phyloP scores from a whole-genome alignment of 2,113 vertebrate genomes.

The Platanista minor region DNA sequence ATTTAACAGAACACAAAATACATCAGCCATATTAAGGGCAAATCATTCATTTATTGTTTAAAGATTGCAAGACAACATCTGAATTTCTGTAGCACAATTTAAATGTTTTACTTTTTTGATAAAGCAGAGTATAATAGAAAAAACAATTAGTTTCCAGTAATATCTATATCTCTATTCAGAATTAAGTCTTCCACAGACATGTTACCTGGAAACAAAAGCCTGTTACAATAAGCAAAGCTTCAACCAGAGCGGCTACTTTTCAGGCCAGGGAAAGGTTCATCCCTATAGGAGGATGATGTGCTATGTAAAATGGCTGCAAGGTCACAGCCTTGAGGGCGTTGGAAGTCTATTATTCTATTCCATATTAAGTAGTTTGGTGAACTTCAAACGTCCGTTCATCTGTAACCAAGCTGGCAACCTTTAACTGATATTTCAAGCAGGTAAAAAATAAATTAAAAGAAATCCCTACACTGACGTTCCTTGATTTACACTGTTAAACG shows the following conservation, averaged over 20 bases:
- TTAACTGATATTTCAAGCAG: conserved; percentile 39
- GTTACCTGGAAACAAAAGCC: too few species aligned
- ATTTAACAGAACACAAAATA: conserved; percentile 52
- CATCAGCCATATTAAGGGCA: conserved; percentile 49
- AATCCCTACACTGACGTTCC: conserved; percentile 62
- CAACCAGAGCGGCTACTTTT: conserved; percentile 61
- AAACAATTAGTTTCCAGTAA: conserved; percentile 68
- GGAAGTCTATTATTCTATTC: conserved; percentile 51
- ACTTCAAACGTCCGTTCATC: conserved; percentile 24
- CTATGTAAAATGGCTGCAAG: conserved; percentile 61
- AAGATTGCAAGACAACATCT: conserved; percentile 71
- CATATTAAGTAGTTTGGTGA: conserved; percentile 41
- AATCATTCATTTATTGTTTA: conserved; percentile 75
- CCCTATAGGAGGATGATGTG: conserved; percentile 70
- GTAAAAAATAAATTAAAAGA: conserved; percentile 58
- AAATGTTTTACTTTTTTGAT: conserved; percentile 72
- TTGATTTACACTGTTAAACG: conserved; percentile 66
- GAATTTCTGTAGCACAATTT: conserved; percentile 72
- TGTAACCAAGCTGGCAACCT: conserved; percentile 57
- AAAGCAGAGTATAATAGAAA: conserved; percentile 71
- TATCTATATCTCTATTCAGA: conserved; percentile 69
- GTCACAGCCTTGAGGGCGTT: conserved; percentile 48
- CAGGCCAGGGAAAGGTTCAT: conserved; percentile 59
- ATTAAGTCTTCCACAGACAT: conserved; percentile 69
- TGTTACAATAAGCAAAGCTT: too few species aligned